Evolutionary conservation across 2,888 invertebrate species (phyloP).

Genomic region (Tiphia femorata): DNA sequence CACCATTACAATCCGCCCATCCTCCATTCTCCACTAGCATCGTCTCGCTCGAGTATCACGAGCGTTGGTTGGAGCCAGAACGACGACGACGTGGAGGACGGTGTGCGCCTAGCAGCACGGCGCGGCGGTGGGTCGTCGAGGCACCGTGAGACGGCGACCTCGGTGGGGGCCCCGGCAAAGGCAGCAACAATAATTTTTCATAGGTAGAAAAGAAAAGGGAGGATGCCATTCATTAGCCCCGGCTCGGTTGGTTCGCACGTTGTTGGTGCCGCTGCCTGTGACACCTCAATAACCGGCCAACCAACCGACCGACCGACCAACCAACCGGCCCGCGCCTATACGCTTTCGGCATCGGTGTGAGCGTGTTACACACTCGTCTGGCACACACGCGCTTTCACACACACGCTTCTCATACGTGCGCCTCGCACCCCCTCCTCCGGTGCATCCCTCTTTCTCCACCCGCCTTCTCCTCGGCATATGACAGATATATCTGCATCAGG

Average conservation of each 20-base stretch:
- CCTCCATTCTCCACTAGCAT: constrained; percentile 10
- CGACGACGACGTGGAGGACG: background rate
- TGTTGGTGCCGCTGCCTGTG: constrained; percentile 64
- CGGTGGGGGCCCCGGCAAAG: constrained; percentile 32
- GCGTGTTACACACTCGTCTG: no score
- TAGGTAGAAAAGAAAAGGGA: constrained; percentile 61
- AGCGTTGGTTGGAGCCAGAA: constrained; percentile 32
- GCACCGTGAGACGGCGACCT: constrained; percentile 40
- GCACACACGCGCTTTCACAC: constrained; percentile 18
- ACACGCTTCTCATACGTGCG: constrained; percentile 24
- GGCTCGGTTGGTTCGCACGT: constrained; percentile 68
- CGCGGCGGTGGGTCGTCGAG: constrained; percentile 50
- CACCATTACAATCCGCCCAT: constrained; percentile 35
- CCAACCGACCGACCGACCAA: constrained; percentile 10
- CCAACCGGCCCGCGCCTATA: constrained; percentile 10
- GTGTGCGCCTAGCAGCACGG: constrained; percentile 6
- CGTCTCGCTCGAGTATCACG: constrained; percentile 42
- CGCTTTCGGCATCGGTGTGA: constrained; percentile 16
- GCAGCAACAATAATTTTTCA: constrained; percentile 67
- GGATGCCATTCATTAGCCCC: constrained; percentile 67
- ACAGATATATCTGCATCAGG: constrained; percentile 49
- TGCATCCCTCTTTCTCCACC: constrained; percentile 17
- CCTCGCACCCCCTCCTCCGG: constrained; percentile 21
- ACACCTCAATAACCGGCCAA: constrained; percentile 64
- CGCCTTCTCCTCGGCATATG: constrained; percentile 32